These are phyloP conservation scores for Lycaon pictus DNA, from an alignment of 2,113 vertebrate species.

Conservation along the genomic window DNA sequence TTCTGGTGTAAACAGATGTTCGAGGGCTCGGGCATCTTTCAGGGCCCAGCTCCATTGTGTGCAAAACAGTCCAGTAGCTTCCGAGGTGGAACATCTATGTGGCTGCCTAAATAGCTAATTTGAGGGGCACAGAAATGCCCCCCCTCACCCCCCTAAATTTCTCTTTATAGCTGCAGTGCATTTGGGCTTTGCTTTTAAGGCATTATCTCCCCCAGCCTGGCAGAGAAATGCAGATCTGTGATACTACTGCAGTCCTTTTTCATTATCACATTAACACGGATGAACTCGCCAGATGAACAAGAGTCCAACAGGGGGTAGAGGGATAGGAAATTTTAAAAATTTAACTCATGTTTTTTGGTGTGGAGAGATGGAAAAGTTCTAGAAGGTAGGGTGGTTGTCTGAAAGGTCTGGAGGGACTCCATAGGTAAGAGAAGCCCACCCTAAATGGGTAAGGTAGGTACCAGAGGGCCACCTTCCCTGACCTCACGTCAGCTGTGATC, in stretches of 20 bases:
- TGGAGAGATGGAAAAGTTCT: neutral
- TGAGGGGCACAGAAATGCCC: neutral
- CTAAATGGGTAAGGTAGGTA: neutral
- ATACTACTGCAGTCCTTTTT: neutral
- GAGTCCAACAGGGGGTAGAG: neutral
- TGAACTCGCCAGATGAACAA: neutral
- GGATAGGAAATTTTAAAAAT: neutral
- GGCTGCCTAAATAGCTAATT: neutral
- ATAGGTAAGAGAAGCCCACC: neutral
- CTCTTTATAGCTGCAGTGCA: neutral
- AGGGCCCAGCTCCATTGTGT: neutral
- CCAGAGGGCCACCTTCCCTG: neutral
- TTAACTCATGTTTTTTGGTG: neutral
- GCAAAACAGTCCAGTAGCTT: neutral
- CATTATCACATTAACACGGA: constrained; percentile 22
- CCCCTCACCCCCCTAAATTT: neutral
- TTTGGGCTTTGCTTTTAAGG: neutral
- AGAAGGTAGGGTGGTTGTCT: neutral
- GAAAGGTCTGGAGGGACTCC: neutral
- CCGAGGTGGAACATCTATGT: neutral
- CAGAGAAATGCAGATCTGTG: neutral
- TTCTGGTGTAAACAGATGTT: constrained; percentile 10
- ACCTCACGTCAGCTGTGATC: neutral
- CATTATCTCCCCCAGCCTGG: neutral
- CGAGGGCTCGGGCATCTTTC: neutral